phyloP scores from a whole-genome alignment of 2,888 invertebrate species.

The Nudaria mundana region DNA sequence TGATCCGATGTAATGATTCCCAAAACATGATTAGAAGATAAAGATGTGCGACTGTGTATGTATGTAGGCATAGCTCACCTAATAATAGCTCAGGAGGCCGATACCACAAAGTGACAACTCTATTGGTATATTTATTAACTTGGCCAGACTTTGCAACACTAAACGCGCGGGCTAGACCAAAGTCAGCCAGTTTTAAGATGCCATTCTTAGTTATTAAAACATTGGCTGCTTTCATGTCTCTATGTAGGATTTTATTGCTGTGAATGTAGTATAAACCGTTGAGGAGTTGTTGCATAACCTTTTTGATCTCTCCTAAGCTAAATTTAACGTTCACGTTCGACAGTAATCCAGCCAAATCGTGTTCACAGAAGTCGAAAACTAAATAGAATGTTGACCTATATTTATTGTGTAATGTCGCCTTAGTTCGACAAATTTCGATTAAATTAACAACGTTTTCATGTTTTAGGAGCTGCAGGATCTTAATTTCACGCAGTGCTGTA shows the following conservation, averaged over 20 bases:
- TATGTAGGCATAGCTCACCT: too few species aligned
- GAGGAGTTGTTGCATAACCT: slow-evolving; percentile 84
- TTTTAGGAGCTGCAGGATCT: slow-evolving; percentile 95
- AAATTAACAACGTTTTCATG: slow-evolving; percentile 98
- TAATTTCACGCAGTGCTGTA: slow-evolving; percentile 97
- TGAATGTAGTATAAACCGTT: slow-evolving; percentile 98
- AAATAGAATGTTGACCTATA: slow-evolving; percentile 95
- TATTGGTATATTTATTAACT: slow-evolving; percentile 94
- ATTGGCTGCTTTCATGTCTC: slow-evolving; percentile 99
- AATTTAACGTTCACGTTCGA: slow-evolving; percentile 98
- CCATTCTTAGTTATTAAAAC: slow-evolving; percentile 98
- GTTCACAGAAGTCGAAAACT: slow-evolving; percentile 99
- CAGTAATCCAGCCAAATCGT: slow-evolving; percentile 97
- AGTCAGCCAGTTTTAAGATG: slow-evolving; percentile 97
- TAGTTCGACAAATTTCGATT: slow-evolving; percentile 97
- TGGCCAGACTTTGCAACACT: slow-evolving; percentile 93
- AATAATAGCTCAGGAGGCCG: slow-evolving; percentile 81
- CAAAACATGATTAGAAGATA: too few species aligned
- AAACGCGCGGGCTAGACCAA: slow-evolving; percentile 97
- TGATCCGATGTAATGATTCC: too few species aligned
- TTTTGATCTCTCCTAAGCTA: slow-evolving; percentile 97
- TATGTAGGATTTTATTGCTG: slow-evolving; percentile 95
- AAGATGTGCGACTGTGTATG: too few species aligned
- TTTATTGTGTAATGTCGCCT: slow-evolving; percentile 88
- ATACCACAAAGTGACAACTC: slow-evolving; percentile 99